A percentile compares a stretch with the other conserved stretches of the same genome.
Evolutionary conservation across 1,140 invertebrate genomes (phyloP).

Genomic region (Drosophila tristis): DNA sequence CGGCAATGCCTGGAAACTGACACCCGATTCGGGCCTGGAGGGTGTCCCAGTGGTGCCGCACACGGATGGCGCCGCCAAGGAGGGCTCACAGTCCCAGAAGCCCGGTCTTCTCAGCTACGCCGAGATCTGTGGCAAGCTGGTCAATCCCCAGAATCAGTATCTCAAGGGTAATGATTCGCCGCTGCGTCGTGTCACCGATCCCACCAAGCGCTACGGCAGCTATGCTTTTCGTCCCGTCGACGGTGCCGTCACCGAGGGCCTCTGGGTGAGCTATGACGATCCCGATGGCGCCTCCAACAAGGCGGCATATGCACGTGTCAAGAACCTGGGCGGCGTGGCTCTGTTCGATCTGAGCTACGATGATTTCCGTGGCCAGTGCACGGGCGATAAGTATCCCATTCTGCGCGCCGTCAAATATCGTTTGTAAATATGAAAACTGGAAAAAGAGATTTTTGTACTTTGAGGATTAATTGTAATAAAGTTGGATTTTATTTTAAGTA

Average conservation of each 20-base stretch:
- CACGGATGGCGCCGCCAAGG: slow-evolving; percentile 88
- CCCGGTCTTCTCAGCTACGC: slow-evolving; percentile 91
- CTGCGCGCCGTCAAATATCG: slow-evolving; percentile 87
- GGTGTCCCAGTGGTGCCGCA: slow-evolving; percentile 90
- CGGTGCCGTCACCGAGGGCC: slow-evolving; percentile 87
- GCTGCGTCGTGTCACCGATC: slow-evolving; percentile 89
- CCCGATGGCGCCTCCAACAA: slow-evolving; percentile 93
- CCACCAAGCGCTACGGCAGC: slow-evolving; percentile 89
- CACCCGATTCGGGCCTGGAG: slow-evolving; percentile 88
- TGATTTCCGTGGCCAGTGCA: slow-evolving; percentile 92
- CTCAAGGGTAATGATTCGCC: slow-evolving; percentile 87
- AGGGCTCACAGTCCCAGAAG: slow-evolving; percentile 87
- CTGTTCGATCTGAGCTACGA: slow-evolving; percentile 92
- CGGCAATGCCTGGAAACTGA: slow-evolving; percentile 93
- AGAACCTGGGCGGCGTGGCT: slow-evolving; percentile 92
- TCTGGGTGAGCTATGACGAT: slow-evolving; percentile 97
- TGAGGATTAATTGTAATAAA: slow-evolving; percentile 12
- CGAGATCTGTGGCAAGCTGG: slow-evolving; percentile 91
- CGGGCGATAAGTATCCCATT: slow-evolving; percentile 90
- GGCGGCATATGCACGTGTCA: slow-evolving; percentile 89
- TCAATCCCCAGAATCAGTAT: slow-evolving; percentile 86
- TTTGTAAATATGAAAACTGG: slow-evolving; percentile 81
- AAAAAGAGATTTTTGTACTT: background rate
- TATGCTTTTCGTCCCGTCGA: slow-evolving; percentile 90
- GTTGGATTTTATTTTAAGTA: background rate